Evolutionary conservation across 2,797 vertebrate species (phyloP).

Genomic region (Mormyrus hasselquistii): DNA sequence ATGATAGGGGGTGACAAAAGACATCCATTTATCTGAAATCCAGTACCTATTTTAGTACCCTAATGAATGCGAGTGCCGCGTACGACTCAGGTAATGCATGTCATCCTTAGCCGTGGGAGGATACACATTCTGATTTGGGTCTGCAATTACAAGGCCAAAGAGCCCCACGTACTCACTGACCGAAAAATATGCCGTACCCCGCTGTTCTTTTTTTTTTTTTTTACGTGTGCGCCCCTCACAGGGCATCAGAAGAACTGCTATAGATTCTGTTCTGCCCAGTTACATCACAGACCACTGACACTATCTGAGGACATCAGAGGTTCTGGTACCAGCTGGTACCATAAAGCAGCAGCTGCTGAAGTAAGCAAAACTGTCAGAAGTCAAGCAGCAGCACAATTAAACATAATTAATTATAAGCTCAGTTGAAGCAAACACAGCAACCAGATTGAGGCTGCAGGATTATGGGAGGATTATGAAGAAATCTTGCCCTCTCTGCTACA

Average conservation of each 20-base stretch:
- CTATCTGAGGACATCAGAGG: neutral
- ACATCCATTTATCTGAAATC: slow-evolving; percentile 8
- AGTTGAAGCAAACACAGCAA: neutral
- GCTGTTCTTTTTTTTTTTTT: neutral
- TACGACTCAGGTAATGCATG: neutral
- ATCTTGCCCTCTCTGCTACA: neutral
- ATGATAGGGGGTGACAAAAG: neutral
- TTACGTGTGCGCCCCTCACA: neutral
- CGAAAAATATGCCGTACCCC: neutral
- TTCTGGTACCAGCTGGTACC: neutral
- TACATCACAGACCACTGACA: neutral
- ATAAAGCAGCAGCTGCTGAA: neutral
- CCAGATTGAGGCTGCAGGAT: neutral
- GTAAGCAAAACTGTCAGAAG: neutral
- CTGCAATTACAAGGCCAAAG: neutral
- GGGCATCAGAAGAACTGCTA: neutral
- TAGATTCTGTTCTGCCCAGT: neutral
- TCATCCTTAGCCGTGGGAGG: neutral
- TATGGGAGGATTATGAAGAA: neutral
- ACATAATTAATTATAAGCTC: neutral
- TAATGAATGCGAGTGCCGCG: neutral
- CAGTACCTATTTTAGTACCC: slow-evolving; percentile 3
- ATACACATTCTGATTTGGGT: neutral
- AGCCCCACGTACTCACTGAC: neutral
- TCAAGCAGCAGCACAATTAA: neutral